Evolutionary conservation across 2,113 vertebrate species (phyloP), one percentile per base, ranked within the genome.

Genomic region (Scomber colias): DNA sequence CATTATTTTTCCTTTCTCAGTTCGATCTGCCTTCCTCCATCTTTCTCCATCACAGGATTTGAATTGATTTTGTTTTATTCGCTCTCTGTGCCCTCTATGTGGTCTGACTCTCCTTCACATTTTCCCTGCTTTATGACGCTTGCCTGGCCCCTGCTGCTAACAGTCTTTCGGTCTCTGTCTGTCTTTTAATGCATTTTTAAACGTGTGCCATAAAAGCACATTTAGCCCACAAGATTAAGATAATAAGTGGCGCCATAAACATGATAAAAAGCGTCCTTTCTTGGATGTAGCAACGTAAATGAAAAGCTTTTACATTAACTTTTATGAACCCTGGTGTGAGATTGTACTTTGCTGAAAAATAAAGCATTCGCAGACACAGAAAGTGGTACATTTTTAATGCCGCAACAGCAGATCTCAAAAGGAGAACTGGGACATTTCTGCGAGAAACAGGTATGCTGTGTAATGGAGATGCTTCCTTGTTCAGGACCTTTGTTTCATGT

Each of bases 51-150:
- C 48, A 55, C 1, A 27, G 16, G 19, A 54, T 74, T 61, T 77
- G 63, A 16, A 82, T 70, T 70, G 55, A 78, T 75, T 77, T 77
- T 31, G 61, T 71, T 49, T 56, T 67, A 21, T 66, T 67, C 19
- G 40, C 35, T n/a, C 35, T n/a, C 27, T 45, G 21, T 53, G 70
- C 15, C 71, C 70, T 65, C n/a, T 9, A 3, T n/a, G 55, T 27
- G 45, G 14, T 50, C 53, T 0, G 12, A 30, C 31, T 64, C 10
- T 59, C 30, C 48, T 30, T 69, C 17, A 57, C 49, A 17, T 69
- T 30, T 15, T 24, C 15, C 16, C 12, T 2, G 7, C 48, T 61
- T 70, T 45, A 65, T 44, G 31, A 24, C 9, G 56, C 44, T 27
- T 1, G 12, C 19, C 64, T 14, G 50, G 19, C 31, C 40, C 17